Evolutionary conservation across 2,888 invertebrate genomes (phyloP).

Genomic region (Iselma pallidipennis): DNA sequence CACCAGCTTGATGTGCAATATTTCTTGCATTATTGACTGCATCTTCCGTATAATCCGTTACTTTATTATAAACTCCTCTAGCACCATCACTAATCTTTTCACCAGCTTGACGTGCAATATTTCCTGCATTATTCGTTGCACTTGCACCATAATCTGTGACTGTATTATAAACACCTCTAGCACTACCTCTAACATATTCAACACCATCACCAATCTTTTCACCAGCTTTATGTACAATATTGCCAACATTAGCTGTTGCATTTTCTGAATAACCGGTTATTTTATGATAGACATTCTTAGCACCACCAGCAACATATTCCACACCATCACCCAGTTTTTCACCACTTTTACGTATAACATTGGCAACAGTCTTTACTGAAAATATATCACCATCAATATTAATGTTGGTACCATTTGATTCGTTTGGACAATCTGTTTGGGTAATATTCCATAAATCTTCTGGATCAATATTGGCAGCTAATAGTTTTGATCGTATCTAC

Average conservation of each 20-base stretch:
- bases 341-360: constrained; percentile 72
- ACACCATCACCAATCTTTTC: constrained; percentile 69
- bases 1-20: too few relatives aligned
- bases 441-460: constrained; percentile 75
- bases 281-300: constrained; percentile 72
- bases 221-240: constrained; percentile 72
- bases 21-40: too few relatives aligned
- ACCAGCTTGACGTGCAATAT: too few relatives aligned
- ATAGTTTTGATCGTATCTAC: constrained; percentile 69
- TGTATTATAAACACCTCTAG: constrained; percentile 72
- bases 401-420: constrained; percentile 66
- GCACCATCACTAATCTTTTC: too few relatives aligned
- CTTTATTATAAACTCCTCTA: too few relatives aligned
- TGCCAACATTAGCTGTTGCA: constrained; percentile 62
- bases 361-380: constrained; percentile 72
- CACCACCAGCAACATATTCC: constrained; percentile 70
- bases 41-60: too few relatives aligned
- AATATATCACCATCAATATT: constrained; percentile 78
- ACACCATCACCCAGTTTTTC: constrained; percentile 69
- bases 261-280: constrained; percentile 54
- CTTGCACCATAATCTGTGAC: too few relatives aligned
- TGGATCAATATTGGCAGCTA: constrained; percentile 72
- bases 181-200: constrained; percentile 70
- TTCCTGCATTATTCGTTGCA: too few relatives aligned
- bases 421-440: constrained; percentile 71